A percentile compares a stretch with the other conserved stretches of the same genome.
Conservation (phyloP, 2,113 vertebrate genomes). For the Pontoporia blainvillei region DNA sequence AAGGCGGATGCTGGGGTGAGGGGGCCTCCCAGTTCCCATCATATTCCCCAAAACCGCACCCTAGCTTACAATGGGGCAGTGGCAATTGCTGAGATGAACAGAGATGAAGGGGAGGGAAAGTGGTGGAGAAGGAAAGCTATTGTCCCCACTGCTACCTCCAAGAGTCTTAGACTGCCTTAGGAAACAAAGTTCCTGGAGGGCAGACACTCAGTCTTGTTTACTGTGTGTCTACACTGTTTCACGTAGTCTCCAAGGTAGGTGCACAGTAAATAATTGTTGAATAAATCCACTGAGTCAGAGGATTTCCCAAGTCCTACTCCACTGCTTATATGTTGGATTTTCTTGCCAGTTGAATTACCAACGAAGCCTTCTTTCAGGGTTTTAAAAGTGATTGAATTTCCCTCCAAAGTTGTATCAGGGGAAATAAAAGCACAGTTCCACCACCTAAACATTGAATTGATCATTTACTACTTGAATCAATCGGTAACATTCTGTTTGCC, state of each 20-base stretch:
- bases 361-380: not conserved
- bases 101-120: not conserved
- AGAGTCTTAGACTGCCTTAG: not conserved
- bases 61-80: not conserved
- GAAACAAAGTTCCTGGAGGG: not conserved
- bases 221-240: not conserved
- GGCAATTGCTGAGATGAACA: not conserved
- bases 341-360: conserved; percentile 40
- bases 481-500: not conserved
- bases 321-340: not conserved
- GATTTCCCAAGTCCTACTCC: not conserved
- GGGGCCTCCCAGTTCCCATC: not conserved
- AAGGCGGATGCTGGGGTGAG: not conserved
- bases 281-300: not conserved
- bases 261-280: not conserved
- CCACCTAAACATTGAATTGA: not conserved
- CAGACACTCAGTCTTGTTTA: not conserved
- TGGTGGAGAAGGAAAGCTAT: not conserved
- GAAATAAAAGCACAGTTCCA: not conserved
- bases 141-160: not conserved
- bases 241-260: not conserved
- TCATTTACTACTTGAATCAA: not conserved
- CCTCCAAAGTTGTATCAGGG: not conserved
- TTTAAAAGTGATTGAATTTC: conserved; percentile 49
- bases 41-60: not conserved